Evolutionary conservation across 2,888 invertebrate genomes (phyloP), one percentile per base, ranked within the genome.

Genomic region (Philhelius pedissequus): DNA sequence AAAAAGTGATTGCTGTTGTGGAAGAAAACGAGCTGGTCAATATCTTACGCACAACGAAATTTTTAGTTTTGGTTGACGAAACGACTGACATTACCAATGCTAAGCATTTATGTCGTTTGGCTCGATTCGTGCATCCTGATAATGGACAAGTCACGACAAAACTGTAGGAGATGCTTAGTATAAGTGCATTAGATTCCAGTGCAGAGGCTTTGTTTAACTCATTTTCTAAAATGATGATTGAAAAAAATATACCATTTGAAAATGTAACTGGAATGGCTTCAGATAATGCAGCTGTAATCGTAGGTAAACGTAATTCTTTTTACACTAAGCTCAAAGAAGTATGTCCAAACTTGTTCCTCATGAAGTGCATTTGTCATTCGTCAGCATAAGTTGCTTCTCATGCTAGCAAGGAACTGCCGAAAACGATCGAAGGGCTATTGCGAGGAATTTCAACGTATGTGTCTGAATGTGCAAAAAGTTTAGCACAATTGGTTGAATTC

Each of bases 341-440:
- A 32, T 32, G 32, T 32, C 32, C 32, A 32, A 32, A 32, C 11
- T 32, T 30, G n/a, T n/a, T n/a, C n/a, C n/a, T n/a, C n/a, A n/a
- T n/a, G n/a, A 25, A 25, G 5, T 25, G 3, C 38, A 68, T 66
- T 20, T 50, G 64, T 8, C 64, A 66, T 25, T 66, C 64, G 3
- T 66, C 50, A 8, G 66, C 35, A 38, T 35, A 38, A 50, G 64
- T 48, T 64, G 64, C 64, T 20, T 64, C 48, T 43, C 43, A 71
- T n/a, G 71, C 71, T 9, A 60, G 58, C 50, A 71, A 38, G 45
- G 35, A 60, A 60, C 27, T 71, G 22, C 60, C 38, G 27, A 71
- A 71, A 38, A 30, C 43, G 43, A 40, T 38, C 18, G 32, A 32
- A 32, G 32, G 8, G 32, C 7, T 32, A 8, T 7, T 32, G 32